phyloP scores from a whole-genome alignment of 1,140 invertebrate species.

The Lamellibrachia luymesi region DNA sequence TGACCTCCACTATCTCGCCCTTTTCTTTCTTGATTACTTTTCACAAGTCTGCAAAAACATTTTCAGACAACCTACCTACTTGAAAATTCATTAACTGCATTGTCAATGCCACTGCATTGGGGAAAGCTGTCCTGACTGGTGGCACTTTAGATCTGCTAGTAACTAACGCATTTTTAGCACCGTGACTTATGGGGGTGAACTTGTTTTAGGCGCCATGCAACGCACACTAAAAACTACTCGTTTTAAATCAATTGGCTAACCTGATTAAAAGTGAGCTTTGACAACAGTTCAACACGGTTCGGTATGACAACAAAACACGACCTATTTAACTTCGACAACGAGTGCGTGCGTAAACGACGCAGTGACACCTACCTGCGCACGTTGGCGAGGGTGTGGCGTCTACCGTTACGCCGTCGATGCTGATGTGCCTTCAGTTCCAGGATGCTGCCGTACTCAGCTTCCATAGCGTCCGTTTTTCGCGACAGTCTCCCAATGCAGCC shows the following conservation, averaged over 20 bases:
- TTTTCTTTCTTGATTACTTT: too few relatives aligned
- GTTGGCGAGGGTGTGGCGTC: slow-evolving; percentile 11
- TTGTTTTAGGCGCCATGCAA: neutral
- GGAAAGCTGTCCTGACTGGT: neutral
- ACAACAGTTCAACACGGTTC: neutral
- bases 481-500: neutral
- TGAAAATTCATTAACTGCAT: neutral
- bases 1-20: neutral
- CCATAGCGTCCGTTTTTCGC: neutral
- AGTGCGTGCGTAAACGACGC: too few relatives aligned
- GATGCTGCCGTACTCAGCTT: neutral
- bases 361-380: neutral
- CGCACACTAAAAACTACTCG: neutral
- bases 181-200: neutral
- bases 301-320: too few relatives aligned
- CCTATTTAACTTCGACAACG: neutral
- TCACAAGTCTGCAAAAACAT: neutral
- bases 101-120: neutral
- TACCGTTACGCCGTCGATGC: neutral
- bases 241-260: neutral
- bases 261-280: neutral
- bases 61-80: neutral
- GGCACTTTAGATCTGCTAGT: too few relatives aligned
- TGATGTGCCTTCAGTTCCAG: neutral
- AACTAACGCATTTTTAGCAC: too few relatives aligned